Base-by-base conservation (phyloP, 2,113 vertebrate genomes). In the Colinus virginianus region DNA sequence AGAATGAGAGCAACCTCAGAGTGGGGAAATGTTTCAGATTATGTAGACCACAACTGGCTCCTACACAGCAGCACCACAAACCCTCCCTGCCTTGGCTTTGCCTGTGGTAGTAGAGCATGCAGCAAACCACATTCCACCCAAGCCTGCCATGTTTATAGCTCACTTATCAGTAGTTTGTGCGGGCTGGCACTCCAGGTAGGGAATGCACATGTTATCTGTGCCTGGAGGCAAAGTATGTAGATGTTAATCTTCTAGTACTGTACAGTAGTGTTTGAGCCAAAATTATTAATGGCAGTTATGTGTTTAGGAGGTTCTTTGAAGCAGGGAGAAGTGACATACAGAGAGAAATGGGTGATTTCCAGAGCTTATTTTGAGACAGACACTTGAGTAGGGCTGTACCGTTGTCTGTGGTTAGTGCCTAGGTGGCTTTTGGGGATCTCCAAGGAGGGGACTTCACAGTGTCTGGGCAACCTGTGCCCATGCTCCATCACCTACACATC, bases 1-100 rank as follows among this genome's bases (percentile, higher is more conserved):
- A 97, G 94, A 85, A 63, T 75, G 92, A 94, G 94, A 90, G 88
- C 79, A 88, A 6, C 30, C 88, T 96, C 88, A 51, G 86, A 95
- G 76, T 5, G 6, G 61, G 32, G 64, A 83, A 93, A 74, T 88
- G 92, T 95, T 97, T 97, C 88, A 40, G 75, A 96, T 96, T 88
- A 95, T 63, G 88, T 48, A 90, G 78, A 87, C 96, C 90, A n/a
- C 91, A 96, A 93, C n/a, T 40, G 75, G 76, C 66, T 92, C 46
- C 94, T 95, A 68, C 75, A 59, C 91, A 90, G 93, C 93, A 92
- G 55, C 68, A 56, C 83, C 82, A 12, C 85, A 87, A 88, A 40
- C 63, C 67, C 86, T 66, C 63, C 2, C 63, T 56, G 84, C 68
- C 72, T 76, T 72, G 83, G 38, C 56, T 91, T 76, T 90, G 75